phyloP scores from a whole-genome alignment of 1,140 invertebrate genomes.

The Parapsyche elsis region DNA sequence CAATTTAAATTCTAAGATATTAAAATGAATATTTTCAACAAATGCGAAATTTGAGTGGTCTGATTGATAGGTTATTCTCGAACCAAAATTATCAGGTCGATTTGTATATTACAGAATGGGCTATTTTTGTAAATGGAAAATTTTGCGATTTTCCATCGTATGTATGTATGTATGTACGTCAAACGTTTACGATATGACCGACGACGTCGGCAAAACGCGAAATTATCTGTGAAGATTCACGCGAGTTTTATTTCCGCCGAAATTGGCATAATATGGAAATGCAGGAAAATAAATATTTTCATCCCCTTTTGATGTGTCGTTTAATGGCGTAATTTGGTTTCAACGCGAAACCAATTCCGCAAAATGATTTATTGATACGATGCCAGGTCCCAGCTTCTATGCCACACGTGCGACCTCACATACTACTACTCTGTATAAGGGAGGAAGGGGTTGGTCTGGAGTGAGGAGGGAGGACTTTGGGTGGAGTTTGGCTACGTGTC shows the following conservation, averaged over 20 bases:
- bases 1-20: too few relatives aligned
- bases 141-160: background rate
- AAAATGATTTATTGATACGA: constrained; percentile 18
- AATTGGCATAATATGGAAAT: constrained; percentile 36
- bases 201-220: constrained; percentile 1
- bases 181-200: background rate
- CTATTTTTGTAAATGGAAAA: background rate
- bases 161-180: too few relatives aligned
- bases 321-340: constrained; percentile 37
- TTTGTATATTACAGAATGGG: too few relatives aligned
- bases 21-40: too few relatives aligned
- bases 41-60: too few relatives aligned
- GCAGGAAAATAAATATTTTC: constrained; percentile 31
- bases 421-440: too few relatives aligned
- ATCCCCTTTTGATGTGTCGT: constrained; percentile 10
- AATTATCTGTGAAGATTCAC: constrained; percentile 13
- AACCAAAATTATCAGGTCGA: too few relatives aligned
- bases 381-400: background rate
- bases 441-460: background rate
- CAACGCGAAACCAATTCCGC: constrained; percentile 25
- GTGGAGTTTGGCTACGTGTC: background rate
- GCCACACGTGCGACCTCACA: too few relatives aligned
- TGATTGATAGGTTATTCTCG: too few relatives aligned
- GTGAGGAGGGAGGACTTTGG: background rate
- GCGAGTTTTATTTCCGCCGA: constrained; percentile 19